Base-by-base conservation (phyloP, 30 jellyfish, hydroid and myxozoan species). In the Pseudorhiza aurosa region DNA sequence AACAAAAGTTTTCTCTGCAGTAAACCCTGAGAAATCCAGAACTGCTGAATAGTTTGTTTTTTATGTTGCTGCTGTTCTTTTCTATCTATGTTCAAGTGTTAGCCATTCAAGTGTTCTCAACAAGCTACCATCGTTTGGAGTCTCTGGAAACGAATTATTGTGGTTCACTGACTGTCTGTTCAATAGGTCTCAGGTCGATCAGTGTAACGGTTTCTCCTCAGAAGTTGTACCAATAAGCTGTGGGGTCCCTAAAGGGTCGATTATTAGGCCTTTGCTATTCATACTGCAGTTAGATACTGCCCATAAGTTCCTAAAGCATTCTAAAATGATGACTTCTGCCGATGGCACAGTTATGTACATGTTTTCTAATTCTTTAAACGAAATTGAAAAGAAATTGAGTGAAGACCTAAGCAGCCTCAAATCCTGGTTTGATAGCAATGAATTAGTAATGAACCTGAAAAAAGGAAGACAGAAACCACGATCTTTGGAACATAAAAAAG, bases 221-320 rank as follows among this genome's bases (percentile, higher is more conserved):
- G 82, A 69, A 39, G 35, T 51, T 68, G 64, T 44, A 30, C 87
- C 79, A 55, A 59, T 83, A 68, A 27, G 27, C 46, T 70, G 76
- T 25, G 95, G 95, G 43, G 87, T 83, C 25, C 82, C 95, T 30
- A 82, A 83, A 68, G 85, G 93, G 39, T 65, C 93, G 64, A 81
- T 49, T 65, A 81, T 81, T 63, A 85, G 93, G 59, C 85, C 79
- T 50, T 63, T 81, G 67, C 35, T 81, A 49, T 81, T 65, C 44
- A 30, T 58, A 67, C 70, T 81, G 58, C 85, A 81, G 43, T 56
- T 81, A 28, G 67, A 81, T 57, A 82, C 62, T 18, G 93, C 83
- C 24, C 69, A 68, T 43, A 81, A 40, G 32, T 82, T 59, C 46
- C 87, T 53, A 68, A 33, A 58, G 14, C 58, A 69, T 32, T 39